Evolutionary conservation across 2,797 vertebrate genomes (phyloP), one percentile per base, ranked within the genome.

Genomic region (Helarctos malayanus): DNA sequence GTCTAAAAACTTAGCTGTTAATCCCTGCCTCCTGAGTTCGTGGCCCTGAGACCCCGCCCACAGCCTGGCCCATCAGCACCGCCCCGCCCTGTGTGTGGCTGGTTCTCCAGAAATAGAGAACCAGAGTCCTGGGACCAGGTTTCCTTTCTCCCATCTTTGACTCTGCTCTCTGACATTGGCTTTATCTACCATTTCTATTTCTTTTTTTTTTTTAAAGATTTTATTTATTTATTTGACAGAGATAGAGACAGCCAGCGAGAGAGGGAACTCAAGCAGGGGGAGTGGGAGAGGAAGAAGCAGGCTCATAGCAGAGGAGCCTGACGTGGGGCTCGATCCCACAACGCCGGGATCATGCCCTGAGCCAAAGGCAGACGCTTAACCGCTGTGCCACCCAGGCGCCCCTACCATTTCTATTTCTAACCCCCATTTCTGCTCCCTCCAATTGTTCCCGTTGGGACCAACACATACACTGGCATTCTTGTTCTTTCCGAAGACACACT

Each of bases 21-120:
- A 29, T 63, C 14, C 23, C 57, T 49, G 41, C 52, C 78, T n/a
- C 47, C 41, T 54, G n/a, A 27, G 14, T 16, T 25, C 29, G 29
- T n/a, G 32, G 52, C 9, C 12, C 61, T 38, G 57, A 91, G 65
- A 89, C 68, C 0, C 3, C 11, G 35, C 10, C n/a, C 15, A 35
- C 16, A 35, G 14, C 52, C 73, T 65, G 54, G 52, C 38, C 47
- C 5, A 2, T 54, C 18, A 5, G 21, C n/a, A 7, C 41, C 41
- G 5, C 41, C 41, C 41, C 5, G 6, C 19, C 19, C 35, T 32
- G 1, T 18, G 13, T 3, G 0, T 6, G 27, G 52, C 45, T 76
- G 29, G 2, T 19, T 45, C 65, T 19, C 25, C 21, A 38, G 80
- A 73, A 47, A 56, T 4, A 0, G 0, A 2, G 47, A 29, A 35